phyloP scores from a whole-genome alignment of 2,113 vertebrate species.

The Platysternon megacephalum region DNA sequence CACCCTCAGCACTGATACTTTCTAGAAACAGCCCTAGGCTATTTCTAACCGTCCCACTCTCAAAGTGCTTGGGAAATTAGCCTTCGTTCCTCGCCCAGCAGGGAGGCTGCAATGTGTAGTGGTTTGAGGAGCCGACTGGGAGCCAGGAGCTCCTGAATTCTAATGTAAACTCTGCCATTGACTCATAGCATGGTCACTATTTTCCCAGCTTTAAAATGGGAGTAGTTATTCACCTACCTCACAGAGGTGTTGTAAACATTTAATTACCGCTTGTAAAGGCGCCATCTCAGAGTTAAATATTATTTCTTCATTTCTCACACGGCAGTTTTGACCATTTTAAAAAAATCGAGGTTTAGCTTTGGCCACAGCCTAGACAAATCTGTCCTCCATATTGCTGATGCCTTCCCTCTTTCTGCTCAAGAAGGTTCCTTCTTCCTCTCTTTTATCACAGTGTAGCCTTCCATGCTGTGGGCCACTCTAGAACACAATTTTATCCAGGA shows the following conservation, averaged over 20 bases:
- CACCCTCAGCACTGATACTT: neutral
- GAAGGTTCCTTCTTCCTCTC: neutral
- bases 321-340: neutral
- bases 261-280: slow-evolving; percentile 32
- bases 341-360: neutral
- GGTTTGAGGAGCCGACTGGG: fast-evolving
- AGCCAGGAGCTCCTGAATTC: neutral
- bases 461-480: neutral
- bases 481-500: neutral
- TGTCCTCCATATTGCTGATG: neutral
- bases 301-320: neutral
- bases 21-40: slow-evolving; percentile 28
- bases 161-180: neutral
- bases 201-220: slow-evolving; percentile 23
- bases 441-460: neutral
- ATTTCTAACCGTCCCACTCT: slow-evolving; percentile 46
- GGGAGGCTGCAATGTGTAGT: neutral
- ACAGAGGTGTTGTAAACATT: slow-evolving; percentile 36
- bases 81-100: slow-evolving; percentile 18
- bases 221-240: slow-evolving; percentile 22
- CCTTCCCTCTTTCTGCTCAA: neutral
- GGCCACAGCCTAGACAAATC: neutral
- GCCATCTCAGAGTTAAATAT: slow-evolving; percentile 13
- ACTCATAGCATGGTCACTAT: neutral
- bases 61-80: slow-evolving; percentile 30